Evolutionary conservation across 2,113 vertebrate genomes (phyloP), one percentile per base, ranked within the genome.

Genomic region (Garra rufa): DNA sequence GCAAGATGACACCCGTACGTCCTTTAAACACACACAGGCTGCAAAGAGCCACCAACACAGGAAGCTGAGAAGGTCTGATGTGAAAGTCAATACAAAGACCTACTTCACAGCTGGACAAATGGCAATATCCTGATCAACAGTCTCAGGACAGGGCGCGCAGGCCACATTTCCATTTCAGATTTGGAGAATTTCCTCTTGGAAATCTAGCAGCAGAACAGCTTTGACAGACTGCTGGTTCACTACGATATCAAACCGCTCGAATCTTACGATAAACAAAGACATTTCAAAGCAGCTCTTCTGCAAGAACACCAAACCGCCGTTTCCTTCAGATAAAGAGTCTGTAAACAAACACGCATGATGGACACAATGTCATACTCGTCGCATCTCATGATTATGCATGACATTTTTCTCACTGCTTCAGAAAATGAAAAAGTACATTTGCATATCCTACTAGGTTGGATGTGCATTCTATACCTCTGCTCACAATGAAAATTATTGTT

Each of bases 41-140:
- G 38, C 30, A 19, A 57, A 46, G 55, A 61, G 13, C 69, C 10
- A 38, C 34, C 24, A 2, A 30, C n/a, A 46, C 82, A 69, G 59
- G 26, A 85, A 76, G 28, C 41, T 3, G 43, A n/a, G 43, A 57
- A 73, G 30, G 34, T 21, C 19, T 9, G 28, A 15, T 9, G 21
- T 17, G 52, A 79, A 86, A 44, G 19, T 28, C n/a, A 57, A 55
- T 46, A 50, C 13, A 85, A 76, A 71, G 80, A 86, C 73, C 71
- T 63, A 55, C 21, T 77, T 83, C 70, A 69, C 7, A 43, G 75
- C 38, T 48, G 26, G 34, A 26, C 34, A 59, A 79, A 59, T n/a
- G 34, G 69, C 41, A 48, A 71, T 38, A 83, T 67, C 38, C n/a
- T 21, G 77, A 55, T n/a, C 43, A 57, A 43, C 74, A 14, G 1